phyloP scores from a whole-genome alignment of 2,888 invertebrate species.

The Sympetrum striolatum region DNA sequence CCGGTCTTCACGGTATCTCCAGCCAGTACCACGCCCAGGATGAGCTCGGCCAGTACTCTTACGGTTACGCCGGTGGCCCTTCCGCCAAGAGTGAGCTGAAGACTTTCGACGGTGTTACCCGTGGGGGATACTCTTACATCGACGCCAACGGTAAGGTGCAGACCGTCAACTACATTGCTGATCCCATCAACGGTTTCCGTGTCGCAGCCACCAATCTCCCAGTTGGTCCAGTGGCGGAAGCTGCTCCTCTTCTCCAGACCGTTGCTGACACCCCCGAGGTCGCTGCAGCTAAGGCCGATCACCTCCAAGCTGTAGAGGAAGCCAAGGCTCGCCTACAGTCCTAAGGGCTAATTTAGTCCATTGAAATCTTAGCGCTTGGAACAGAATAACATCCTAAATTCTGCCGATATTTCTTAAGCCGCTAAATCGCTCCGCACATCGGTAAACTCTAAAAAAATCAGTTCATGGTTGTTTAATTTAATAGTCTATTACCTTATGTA shows the following conservation, averaged over 20 bases:
- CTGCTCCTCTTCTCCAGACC: conserved; percentile 52
- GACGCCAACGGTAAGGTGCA: conserved; percentile 65
- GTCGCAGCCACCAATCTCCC: conserved; percentile 56
- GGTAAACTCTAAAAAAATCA: neutral
- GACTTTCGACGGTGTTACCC: conserved; percentile 66
- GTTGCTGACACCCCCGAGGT: conserved; percentile 59
- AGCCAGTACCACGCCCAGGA: conserved; percentile 66
- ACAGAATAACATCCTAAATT: neutral
- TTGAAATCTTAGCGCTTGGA: neutral
- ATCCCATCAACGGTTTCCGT: conserved; percentile 42
- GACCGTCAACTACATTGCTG: conserved; percentile 45
- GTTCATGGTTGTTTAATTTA: neutral
- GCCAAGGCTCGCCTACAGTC: conserved; percentile 52
- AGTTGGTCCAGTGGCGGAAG: neutral
- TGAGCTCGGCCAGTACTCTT: conserved; percentile 65
- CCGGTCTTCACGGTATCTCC: conserved; percentile 44
- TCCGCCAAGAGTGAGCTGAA: conserved; percentile 67
- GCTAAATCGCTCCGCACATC: too few relatives aligned
- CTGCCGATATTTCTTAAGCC: neutral
- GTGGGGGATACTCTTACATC: conserved; percentile 68
- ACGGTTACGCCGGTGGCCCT: conserved; percentile 70
- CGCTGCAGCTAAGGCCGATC: conserved; percentile 63
- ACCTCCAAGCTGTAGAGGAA: conserved; percentile 62
- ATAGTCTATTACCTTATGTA: neutral
- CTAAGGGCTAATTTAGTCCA: too few relatives aligned